These are phyloP conservation scores for Agonopterix subpropinquella DNA, from an alignment of 2,888 invertebrate species.

Conservation along the genomic window DNA sequence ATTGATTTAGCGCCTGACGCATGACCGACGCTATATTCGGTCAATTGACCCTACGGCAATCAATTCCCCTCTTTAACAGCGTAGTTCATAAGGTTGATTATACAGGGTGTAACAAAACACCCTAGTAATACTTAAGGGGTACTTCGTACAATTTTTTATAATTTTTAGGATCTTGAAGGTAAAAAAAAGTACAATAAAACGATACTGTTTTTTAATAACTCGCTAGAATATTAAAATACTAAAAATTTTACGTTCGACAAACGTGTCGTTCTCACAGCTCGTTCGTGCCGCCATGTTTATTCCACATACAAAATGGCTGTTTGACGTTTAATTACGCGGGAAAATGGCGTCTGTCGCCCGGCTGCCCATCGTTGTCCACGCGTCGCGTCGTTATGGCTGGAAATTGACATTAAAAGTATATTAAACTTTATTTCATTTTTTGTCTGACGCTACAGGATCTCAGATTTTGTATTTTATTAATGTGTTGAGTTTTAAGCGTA, in stretches of 20 bases:
- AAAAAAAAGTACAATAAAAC: too few relatives aligned
- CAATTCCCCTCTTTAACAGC: too few relatives aligned
- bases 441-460: not conserved
- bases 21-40: too few relatives aligned
- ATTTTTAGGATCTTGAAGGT: too few relatives aligned
- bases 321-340: conserved; percentile 59
- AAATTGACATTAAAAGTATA: conserved; percentile 3
- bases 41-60: too few relatives aligned
- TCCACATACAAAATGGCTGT: conserved; percentile 40
- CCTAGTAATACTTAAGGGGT: too few relatives aligned
- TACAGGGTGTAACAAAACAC: too few relatives aligned
- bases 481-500: not conserved
- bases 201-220: too few relatives aligned
- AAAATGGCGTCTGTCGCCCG: conserved; percentile 22
- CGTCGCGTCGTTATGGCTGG: conserved; percentile 1
- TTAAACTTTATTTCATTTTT: not conserved
- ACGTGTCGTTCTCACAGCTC: conserved; percentile 9
- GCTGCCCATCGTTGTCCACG: not conserved
- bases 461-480: conserved; percentile 7
- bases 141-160: too few relatives aligned
- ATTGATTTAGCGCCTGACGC: too few relatives aligned
- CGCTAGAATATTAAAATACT: too few relatives aligned
- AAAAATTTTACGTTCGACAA: not conserved
- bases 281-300: conserved; percentile 27
- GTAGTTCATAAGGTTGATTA: too few relatives aligned